These are phyloP conservation scores for Stegastes partitus DNA, from an alignment of 2,113 vertebrate species.

Conservation along the genomic window DNA sequence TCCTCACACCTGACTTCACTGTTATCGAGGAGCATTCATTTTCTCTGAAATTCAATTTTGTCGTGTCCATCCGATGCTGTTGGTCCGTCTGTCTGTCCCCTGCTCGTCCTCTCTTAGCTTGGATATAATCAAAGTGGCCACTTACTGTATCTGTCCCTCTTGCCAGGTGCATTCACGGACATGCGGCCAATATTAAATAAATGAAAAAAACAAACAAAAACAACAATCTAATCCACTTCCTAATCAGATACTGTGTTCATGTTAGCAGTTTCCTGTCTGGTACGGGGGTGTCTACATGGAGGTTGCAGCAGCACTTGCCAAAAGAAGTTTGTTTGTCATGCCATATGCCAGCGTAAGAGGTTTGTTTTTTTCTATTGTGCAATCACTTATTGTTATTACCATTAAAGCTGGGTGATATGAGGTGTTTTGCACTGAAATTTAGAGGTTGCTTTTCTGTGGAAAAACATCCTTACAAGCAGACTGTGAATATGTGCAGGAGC, in stretches of 20 bases:
- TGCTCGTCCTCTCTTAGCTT: constrained; percentile 8
- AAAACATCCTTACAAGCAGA: not conserved
- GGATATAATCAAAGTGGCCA: constrained; percentile 25
- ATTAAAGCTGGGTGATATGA: not conserved
- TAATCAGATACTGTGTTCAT: not conserved
- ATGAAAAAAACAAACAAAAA: not conserved
- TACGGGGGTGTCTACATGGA: not conserved
- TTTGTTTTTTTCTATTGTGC: not conserved
- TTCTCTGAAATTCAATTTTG: constrained; percentile 57
- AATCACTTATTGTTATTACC: not conserved
- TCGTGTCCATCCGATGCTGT: constrained; percentile 18
- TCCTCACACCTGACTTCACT: constrained; percentile 26
- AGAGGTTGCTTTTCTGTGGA: not conserved
- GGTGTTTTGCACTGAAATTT: not conserved
- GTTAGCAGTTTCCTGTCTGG: no score
- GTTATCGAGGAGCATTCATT: constrained; percentile 35
- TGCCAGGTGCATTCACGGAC: not conserved
- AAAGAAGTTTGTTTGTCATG: not conserved
- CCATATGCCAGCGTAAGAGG: not conserved
- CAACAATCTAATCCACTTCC: not conserved
- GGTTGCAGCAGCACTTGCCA: not conserved
- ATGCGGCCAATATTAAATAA: not conserved
- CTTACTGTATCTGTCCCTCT: not conserved
- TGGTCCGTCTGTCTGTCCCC: constrained; percentile 18
- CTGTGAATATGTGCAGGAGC: not conserved